Conservation (phyloP, 2,888 invertebrate genomes). For the Pimpla rufipes region DNA sequence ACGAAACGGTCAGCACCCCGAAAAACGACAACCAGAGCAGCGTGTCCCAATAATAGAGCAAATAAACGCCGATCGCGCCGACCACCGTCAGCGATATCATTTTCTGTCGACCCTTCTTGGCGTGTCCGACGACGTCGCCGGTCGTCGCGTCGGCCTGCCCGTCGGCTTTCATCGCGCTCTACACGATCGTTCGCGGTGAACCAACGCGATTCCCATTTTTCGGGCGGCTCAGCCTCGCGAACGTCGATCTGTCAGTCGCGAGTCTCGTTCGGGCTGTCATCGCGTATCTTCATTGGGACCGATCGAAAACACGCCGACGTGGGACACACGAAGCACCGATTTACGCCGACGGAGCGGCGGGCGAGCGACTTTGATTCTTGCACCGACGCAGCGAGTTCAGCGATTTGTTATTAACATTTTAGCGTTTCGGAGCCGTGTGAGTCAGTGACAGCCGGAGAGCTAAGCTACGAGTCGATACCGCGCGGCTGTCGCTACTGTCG, state of each 20-base stretch:
- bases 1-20: constrained; percentile 79
- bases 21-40: constrained; percentile 78
- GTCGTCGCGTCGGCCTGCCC: not conserved
- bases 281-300: not conserved
- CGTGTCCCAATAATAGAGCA: constrained; percentile 75
- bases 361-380: too few relatives aligned
- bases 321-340: not conserved
- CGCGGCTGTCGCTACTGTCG: not conserved
- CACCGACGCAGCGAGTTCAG: too few relatives aligned
- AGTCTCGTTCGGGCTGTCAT: not conserved
- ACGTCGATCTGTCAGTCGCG: not conserved
- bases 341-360: not conserved
- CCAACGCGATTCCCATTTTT: constrained; percentile 13
- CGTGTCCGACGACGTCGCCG: constrained; percentile 16
- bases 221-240: not conserved
- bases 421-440: not conserved
- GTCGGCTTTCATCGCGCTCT: constrained; percentile 3
- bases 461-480: constrained; percentile 1
- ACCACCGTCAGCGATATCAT: constrained; percentile 62
- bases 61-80: constrained; percentile 66
- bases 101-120: constrained; percentile 55
- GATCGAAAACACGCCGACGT: not conserved
- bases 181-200: not conserved
- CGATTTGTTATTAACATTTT: not conserved
- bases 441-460: constrained; percentile 8